Percentiles rank a stretch among this genome's conserved stretches.
phyloP scores from a whole-genome alignment of 2,797 vertebrate genomes.

The Chromis chromis region DNA sequence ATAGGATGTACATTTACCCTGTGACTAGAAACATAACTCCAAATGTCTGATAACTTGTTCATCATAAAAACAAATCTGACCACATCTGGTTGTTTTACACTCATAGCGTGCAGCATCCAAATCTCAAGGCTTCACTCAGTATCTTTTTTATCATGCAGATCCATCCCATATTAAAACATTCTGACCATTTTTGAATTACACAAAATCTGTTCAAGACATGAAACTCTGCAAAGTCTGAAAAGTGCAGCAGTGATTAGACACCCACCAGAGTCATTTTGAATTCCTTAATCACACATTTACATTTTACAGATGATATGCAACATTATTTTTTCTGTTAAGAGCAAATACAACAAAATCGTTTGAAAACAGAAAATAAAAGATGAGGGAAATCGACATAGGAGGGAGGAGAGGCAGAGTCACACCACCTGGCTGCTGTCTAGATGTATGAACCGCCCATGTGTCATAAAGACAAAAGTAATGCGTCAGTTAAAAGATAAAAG shows the following conservation, averaged over 20 bases:
- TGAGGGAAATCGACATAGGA: conserved; percentile 4
- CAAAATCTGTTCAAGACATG: not conserved
- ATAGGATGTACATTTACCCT: not conserved
- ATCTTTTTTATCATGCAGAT: not conserved
- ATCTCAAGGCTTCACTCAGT: not conserved
- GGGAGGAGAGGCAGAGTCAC: conserved; percentile 27
- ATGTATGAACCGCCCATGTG: conserved; percentile 67
- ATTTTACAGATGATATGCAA: not conserved
- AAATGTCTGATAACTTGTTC: not conserved
- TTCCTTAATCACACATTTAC: not conserved
- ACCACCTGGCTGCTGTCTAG: conserved; percentile 71
- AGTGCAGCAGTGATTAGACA: not conserved
- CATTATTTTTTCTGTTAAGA: not conserved
- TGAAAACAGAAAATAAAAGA: conserved; percentile 2
- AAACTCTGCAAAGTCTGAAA: not conserved
- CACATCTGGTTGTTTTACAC: too few relatives aligned
- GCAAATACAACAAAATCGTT: conserved; percentile 8
- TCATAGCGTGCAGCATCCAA: not conserved
- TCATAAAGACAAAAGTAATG: conserved; percentile 70
- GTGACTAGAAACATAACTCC: not conserved
- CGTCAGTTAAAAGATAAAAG: conserved; percentile 66
- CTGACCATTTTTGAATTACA: not conserved
- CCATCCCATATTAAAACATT: not conserved
- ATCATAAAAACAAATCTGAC: not conserved
- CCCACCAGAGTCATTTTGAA: not conserved